phyloP scores from a whole-genome alignment of 2,888 invertebrate species.

The Atrina japonica region DNA sequence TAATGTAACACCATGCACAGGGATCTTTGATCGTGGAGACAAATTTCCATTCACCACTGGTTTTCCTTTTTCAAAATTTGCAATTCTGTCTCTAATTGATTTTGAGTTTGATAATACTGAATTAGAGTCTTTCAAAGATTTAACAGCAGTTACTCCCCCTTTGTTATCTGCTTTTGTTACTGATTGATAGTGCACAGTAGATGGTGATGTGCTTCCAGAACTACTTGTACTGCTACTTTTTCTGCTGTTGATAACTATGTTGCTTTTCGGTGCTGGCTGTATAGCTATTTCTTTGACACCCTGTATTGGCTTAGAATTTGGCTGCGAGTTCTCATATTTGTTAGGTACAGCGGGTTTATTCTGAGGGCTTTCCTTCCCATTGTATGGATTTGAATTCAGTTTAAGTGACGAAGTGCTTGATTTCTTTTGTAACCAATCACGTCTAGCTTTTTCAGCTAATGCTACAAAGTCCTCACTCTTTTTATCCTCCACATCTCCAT shows the following conservation, averaged over 20 bases:
- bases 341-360: slow-evolving; percentile 34
- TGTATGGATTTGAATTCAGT: slow-evolving; percentile 3
- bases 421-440: slow-evolving; percentile 69
- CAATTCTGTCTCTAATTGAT: slow-evolving; percentile 60
- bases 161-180: slow-evolving; percentile 15
- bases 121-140: slow-evolving; percentile 26
- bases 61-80: slow-evolving; percentile 52
- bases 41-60: slow-evolving; percentile 22
- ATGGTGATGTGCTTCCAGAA: slow-evolving; percentile 32
- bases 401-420: slow-evolving; percentile 42
- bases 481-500: slow-evolving; percentile 43
- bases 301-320: neutral
- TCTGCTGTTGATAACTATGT: slow-evolving; percentile 24
- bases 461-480: slow-evolving; percentile 68
- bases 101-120: slow-evolving; percentile 25
- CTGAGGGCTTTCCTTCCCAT: neutral
- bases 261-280: slow-evolving; percentile 22
- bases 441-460: slow-evolving; percentile 74
- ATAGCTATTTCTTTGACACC: no score
- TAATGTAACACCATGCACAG: slow-evolving; percentile 59
- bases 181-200: neutral
- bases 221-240: slow-evolving; percentile 36
- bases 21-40: slow-evolving; percentile 44
- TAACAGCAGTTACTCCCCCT: slow-evolving; percentile 43
- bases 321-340: slow-evolving; percentile 13